A percentile compares a stretch with the other conserved stretches of the same genome.
Evolutionary conservation across 2,113 vertebrate genomes (phyloP).

Genomic region (Mustela lutreola): DNA sequence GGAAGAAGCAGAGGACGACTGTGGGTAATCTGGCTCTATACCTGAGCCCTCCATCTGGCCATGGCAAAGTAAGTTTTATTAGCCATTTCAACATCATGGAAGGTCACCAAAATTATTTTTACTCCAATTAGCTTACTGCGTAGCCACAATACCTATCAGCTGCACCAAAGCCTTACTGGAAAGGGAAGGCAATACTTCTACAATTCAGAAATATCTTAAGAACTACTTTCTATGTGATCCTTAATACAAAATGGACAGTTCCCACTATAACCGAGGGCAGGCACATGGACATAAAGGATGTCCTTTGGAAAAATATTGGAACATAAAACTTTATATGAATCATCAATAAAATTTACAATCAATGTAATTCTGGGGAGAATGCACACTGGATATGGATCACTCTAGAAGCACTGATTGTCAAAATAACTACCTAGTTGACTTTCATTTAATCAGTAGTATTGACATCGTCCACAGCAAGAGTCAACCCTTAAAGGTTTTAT

Average conservation of each 20-base stretch:
- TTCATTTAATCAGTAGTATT: background rate
- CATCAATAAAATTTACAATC: conserved; percentile 65
- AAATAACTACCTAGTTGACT: background rate
- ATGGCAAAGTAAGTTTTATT: conserved; percentile 35
- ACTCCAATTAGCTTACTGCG: conserved; percentile 41
- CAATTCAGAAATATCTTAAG: conserved; percentile 57
- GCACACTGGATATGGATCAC: background rate
- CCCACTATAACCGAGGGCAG: conserved; percentile 55
- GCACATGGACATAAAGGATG: conserved; percentile 60
- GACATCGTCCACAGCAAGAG: background rate
- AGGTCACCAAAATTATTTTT: background rate
- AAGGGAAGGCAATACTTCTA: conserved; percentile 54
- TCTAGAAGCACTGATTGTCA: background rate
- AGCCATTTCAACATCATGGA: background rate
- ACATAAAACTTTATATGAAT: conserved; percentile 66
- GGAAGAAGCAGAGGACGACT: background rate
- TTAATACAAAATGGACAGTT: conserved; percentile 62
- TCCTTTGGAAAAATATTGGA: conserved; percentile 64
- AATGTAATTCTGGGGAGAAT: background rate
- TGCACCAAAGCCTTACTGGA: background rate
- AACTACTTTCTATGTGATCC: conserved; percentile 26
- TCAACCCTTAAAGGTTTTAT: background rate
- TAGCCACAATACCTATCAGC: background rate
- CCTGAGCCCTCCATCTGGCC: background rate
- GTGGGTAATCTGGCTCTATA: background rate